Percentiles rank a stretch among this genome's conserved stretches.
Evolutionary conservation across 2,113 vertebrate species (phyloP).

Genomic region (Melanostigma gelatinosum): DNA sequence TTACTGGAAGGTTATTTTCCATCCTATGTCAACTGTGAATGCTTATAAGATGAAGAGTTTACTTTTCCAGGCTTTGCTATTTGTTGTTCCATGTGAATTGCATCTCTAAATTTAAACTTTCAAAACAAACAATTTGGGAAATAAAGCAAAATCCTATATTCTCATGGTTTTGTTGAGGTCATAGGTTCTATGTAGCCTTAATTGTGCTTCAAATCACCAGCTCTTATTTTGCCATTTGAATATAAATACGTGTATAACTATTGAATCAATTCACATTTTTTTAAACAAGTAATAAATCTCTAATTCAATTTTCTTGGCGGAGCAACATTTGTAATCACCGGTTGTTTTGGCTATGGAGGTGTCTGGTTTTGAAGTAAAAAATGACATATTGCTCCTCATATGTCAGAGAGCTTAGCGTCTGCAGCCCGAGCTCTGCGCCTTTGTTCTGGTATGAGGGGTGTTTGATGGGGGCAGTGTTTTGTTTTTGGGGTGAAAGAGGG

Average conservation of each 20-base stretch:
- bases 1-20: constrained; percentile 46
- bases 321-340: constrained; percentile 30
- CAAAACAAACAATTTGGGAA: constrained; percentile 83
- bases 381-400: constrained; percentile 75
- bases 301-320: constrained; percentile 12
- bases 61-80: constrained; percentile 75
- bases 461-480: constrained; percentile 85
- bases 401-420: constrained; percentile 76
- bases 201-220: neutral
- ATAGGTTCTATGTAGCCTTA: constrained; percentile 59
- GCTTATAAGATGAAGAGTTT: constrained; percentile 65
- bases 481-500: constrained; percentile 83
- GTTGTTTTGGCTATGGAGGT: constrained; percentile 65
- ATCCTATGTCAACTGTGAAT: constrained; percentile 49
- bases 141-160: constrained; percentile 74
- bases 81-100: constrained; percentile 81
- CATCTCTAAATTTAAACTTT: constrained; percentile 83
- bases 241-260: neutral
- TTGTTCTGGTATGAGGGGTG: constrained; percentile 82
- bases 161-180: constrained; percentile 79
- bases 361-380: constrained; percentile 66
- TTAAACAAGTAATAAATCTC: constrained; percentile 9
- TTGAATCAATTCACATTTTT: neutral
- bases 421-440: constrained; percentile 66
- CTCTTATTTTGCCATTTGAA: constrained; percentile 13